Evolutionary conservation across 2,888 invertebrate genomes (phyloP).

Genomic region (Drosophila merina): DNA sequence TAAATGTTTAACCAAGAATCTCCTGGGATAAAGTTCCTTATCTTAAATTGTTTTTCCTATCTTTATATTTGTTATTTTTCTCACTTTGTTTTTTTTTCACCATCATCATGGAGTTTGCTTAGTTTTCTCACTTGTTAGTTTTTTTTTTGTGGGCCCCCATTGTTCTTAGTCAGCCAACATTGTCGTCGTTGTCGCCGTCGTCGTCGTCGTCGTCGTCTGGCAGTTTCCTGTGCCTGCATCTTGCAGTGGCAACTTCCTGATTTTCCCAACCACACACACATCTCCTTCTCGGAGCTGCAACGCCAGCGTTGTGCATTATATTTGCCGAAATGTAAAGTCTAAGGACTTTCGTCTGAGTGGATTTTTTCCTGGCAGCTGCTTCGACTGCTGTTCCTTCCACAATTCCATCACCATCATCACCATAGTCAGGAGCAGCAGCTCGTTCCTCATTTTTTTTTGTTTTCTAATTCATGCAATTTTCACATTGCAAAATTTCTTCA

Average conservation of each 20-base stretch:
- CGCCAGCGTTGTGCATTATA: conserved; percentile 58
- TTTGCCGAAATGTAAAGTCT: conserved; percentile 81
- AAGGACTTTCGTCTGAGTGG: conserved; percentile 83
- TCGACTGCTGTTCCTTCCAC: conserved; percentile 26
- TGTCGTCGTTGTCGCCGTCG: conserved; percentile 14
- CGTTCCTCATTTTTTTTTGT: conserved; percentile 17
- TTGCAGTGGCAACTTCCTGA: conserved; percentile 77
- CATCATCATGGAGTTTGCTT: conserved; percentile 40
- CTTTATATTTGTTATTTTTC: not conserved
- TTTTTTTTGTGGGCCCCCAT: conserved; percentile 54
- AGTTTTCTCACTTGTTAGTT: conserved; percentile 42
- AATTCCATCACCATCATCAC: conserved; percentile 25
- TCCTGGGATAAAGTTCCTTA: not conserved
- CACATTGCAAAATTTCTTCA: conserved; percentile 60
- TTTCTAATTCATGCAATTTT: conserved; percentile 76
- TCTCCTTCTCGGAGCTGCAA: not conserved
- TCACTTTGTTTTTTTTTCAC: conserved; percentile 5
- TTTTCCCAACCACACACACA: conserved; percentile 42
- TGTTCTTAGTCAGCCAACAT: conserved; percentile 63
- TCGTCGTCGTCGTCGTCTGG: conserved; percentile 33
- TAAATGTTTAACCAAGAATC: not conserved
- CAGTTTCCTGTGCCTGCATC: conserved; percentile 45
- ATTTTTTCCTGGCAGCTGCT: conserved; percentile 58
- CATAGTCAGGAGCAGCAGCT: conserved; percentile 32
- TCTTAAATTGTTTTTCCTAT: not conserved